Conservation (phyloP, 2,797 vertebrate species). For the Geotria australis region DNA sequence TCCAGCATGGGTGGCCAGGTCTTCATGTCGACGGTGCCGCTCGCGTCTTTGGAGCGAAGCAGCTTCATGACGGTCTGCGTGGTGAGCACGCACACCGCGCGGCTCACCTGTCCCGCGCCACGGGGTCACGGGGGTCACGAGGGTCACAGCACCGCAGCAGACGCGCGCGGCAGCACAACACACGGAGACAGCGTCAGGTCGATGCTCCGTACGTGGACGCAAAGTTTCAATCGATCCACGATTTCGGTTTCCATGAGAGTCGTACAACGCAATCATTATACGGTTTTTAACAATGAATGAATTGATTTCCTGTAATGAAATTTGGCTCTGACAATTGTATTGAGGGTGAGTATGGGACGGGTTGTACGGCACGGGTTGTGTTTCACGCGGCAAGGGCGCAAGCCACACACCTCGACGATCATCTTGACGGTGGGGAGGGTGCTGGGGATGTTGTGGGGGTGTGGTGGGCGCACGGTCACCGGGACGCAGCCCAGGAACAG, state of each 20-base stretch:
- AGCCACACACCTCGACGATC: constrained; percentile 53
- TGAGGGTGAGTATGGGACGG: too few relatives aligned
- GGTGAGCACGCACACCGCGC: constrained; percentile 64
- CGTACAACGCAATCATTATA: too few relatives aligned
- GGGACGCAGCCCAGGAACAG: constrained; percentile 72
- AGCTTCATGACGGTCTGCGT: constrained; percentile 77
- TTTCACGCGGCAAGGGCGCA: too few relatives aligned
- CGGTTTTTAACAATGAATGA: too few relatives aligned
- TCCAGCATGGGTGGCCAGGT: constrained; percentile 73
- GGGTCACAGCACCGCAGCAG: neutral
- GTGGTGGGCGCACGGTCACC: constrained; percentile 61
- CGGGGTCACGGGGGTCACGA: neutral
- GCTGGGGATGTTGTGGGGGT: constrained; percentile 70
- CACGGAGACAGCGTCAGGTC: too few relatives aligned
- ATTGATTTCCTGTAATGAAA: too few relatives aligned
- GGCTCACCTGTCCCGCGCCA: constrained; percentile 36
- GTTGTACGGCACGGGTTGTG: too few relatives aligned
- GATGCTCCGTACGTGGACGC: too few relatives aligned
- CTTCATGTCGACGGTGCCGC: constrained; percentile 52
- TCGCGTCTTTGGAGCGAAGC: constrained; percentile 72
- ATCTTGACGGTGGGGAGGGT: constrained; percentile 88
- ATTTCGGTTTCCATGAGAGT: too few relatives aligned
- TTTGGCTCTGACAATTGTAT: too few relatives aligned
- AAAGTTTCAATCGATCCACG: too few relatives aligned
- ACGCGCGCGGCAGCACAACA: neutral